A percentile compares a stretch with the other conserved stretches of the same genome.
Conservation (phyloP, 2,888 invertebrate genomes). For the Orthonychiurus folsomi region DNA sequence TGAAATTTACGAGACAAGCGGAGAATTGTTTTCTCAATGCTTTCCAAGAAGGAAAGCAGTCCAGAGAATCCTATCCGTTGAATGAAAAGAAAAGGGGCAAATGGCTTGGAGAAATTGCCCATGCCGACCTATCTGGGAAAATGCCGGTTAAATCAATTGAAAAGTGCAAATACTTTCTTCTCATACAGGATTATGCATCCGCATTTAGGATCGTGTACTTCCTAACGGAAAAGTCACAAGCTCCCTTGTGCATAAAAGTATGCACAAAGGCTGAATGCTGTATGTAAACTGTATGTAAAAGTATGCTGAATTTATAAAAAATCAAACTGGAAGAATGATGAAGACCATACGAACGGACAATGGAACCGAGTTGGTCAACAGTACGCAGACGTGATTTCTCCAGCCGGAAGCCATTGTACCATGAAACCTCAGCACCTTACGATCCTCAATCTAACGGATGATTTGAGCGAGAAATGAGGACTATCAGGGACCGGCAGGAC, state of each 20-base stretch:
- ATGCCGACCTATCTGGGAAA: neutral
- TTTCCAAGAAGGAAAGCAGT: no score
- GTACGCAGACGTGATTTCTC: no score
- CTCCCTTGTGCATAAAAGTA: neutral
- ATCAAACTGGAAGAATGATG: slow-evolving; percentile 14
- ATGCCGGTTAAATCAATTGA: neutral
- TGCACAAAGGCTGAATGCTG: no score
- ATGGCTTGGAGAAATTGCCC: neutral
- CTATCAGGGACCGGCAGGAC: slow-evolving; percentile 41
- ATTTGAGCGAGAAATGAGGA: slow-evolving; percentile 42
- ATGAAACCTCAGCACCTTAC: no score
- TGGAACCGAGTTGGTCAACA: no score
- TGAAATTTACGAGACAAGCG: no score
- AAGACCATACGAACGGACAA: no score
- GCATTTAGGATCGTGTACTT: neutral
- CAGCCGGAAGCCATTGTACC: no score
- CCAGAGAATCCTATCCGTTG: no score
- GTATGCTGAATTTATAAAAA: neutral
- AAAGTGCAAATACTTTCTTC: neutral
- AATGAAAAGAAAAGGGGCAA: neutral
- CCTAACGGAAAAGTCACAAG: neutral
- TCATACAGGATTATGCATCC: slow-evolving; percentile 6
- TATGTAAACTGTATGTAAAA: no score
- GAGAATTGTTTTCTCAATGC: no score
- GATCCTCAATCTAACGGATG: slow-evolving; percentile 42